Conservation (phyloP, 1,140 invertebrate species). For the Drosophila malerkotliana region DNA sequence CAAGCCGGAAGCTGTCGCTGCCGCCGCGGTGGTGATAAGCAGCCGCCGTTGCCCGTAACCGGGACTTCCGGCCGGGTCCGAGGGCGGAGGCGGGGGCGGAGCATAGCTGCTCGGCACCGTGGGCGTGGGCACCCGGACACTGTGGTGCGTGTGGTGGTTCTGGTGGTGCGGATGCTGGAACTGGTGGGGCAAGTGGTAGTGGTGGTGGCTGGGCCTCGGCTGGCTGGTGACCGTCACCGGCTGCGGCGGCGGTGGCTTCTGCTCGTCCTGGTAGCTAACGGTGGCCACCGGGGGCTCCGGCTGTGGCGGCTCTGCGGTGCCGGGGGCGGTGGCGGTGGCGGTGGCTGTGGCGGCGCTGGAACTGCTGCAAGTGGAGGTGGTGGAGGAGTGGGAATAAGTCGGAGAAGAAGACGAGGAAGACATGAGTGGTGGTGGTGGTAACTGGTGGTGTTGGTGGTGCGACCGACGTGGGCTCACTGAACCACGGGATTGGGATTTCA, state of each 20-base stretch:
- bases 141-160: constrained; percentile 79
- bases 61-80: constrained; percentile 25
- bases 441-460: constrained; percentile 32
- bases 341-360: not conserved
- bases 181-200: constrained; percentile 80
- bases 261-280: constrained; percentile 70
- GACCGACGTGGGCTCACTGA: constrained; percentile 62
- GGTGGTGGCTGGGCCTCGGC: constrained; percentile 74
- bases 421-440: constrained; percentile 24
- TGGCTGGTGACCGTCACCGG: constrained; percentile 58
- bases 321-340: constrained; percentile 7
- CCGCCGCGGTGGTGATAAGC: constrained; percentile 18
- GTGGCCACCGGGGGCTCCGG: constrained; percentile 44
- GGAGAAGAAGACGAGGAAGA: constrained; percentile 22
- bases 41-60: constrained; percentile 28
- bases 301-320: not conserved
- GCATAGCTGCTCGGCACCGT: constrained; percentile 75
- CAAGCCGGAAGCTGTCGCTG: constrained; percentile 21
- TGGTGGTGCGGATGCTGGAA: constrained; percentile 83
- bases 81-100: constrained; percentile 15
- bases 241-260: constrained; percentile 23
- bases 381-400: constrained; percentile 26
- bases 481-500: constrained; percentile 18
- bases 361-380: constrained; percentile 40
- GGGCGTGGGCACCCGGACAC: constrained; percentile 75